phyloP scores from a whole-genome alignment of 92 coral and sea anemone genomes.

The Pocillopora meandrina region DNA sequence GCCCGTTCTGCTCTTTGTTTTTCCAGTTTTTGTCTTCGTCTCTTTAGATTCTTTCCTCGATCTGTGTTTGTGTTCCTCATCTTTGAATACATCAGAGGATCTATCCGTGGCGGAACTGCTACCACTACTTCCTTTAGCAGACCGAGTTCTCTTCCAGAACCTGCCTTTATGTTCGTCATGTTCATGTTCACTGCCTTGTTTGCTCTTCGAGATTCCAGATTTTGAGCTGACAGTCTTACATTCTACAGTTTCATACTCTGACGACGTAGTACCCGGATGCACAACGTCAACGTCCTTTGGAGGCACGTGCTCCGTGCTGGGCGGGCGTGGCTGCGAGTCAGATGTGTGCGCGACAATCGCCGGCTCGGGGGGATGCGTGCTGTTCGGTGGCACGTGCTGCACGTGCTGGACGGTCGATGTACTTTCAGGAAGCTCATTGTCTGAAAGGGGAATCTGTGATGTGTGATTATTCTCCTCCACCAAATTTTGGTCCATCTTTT shows the following conservation, averaged over 20 bases:
- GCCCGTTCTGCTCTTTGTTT: slow-evolving; percentile 24
- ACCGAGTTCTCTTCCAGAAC: slow-evolving; percentile 57
- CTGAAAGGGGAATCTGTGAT: not conserved
- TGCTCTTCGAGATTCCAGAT: slow-evolving; percentile 34
- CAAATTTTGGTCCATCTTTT: not conserved
- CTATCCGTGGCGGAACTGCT: not conserved
- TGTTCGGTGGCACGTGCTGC: not conserved
- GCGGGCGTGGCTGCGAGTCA: not conserved
- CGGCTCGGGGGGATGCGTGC: slow-evolving; percentile 3
- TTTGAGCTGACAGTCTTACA: not conserved
- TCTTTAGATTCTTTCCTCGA: slow-evolving; percentile 34
- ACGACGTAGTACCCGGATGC: not conserved
- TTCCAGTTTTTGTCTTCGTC: not conserved
- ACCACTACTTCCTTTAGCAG: slow-evolving; percentile 22
- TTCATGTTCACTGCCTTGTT: slow-evolving; percentile 24
- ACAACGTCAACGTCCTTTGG: not conserved
- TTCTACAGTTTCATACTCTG: not conserved
- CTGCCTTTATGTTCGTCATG: slow-evolving; percentile 49
- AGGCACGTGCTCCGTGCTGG: not conserved
- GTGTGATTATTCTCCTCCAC: not conserved
- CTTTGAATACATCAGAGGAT: slow-evolving; percentile 23
- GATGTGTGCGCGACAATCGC: not conserved
- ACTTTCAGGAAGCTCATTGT: slow-evolving; percentile 8
- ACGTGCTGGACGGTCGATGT: not conserved
- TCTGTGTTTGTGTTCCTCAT: slow-evolving; percentile 31